Base-by-base conservation (phyloP, 2,888 invertebrate genomes). In the Tetramorium bicarinatum region DNA sequence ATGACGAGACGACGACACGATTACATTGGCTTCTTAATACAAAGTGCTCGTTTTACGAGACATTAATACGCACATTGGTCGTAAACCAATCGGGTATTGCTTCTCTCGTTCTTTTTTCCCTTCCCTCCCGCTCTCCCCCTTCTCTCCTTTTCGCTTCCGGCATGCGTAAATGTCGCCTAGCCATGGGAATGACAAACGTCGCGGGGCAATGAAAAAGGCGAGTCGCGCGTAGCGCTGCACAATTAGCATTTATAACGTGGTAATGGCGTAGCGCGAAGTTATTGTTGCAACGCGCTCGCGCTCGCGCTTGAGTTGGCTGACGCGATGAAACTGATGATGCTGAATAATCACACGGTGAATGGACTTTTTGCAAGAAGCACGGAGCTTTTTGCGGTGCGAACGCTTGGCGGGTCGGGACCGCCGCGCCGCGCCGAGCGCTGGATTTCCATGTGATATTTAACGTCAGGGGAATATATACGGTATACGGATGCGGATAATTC, bases 191-290 rank as follows among this genome's bases (percentile, higher is more conserved):
- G 62, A 71, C 84, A 85, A 77, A 81, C 69, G 85, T 86, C 77
- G 76, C 66, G 67, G 44, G 74, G 62, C 44, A 61, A 74, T 47
- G 61, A 84, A 87, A 83, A 83, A 81, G 74, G 74, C 44, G 59
- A 54, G 76, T 21, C 66, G 47, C 38, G 52, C 61, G 88, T 21
- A 79, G 54, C 75, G 59, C 59, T 34, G 75, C 85, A 84, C 85
- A 87, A 89, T 89, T 90, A 89, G 83, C 89, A 87, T 88, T 87
- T 90, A 72, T 66, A 90, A 89, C 69, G 66, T 66, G 41, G 82
- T 77, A 84, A 85, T 61, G 83, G 72, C 59, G 86, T 47, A 38
- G 71, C 29, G 80, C 88, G 52, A 59, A 72, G 77, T 67, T 82
- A 86, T 88, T 82, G 90, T 84, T 61, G 79, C 25, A 21, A 52